A percentile compares a stretch with the other conserved stretches of the same genome.
These are phyloP conservation scores for Myathropa florea DNA, from an alignment of 2,888 invertebrate species.

Conservation along the genomic window DNA sequence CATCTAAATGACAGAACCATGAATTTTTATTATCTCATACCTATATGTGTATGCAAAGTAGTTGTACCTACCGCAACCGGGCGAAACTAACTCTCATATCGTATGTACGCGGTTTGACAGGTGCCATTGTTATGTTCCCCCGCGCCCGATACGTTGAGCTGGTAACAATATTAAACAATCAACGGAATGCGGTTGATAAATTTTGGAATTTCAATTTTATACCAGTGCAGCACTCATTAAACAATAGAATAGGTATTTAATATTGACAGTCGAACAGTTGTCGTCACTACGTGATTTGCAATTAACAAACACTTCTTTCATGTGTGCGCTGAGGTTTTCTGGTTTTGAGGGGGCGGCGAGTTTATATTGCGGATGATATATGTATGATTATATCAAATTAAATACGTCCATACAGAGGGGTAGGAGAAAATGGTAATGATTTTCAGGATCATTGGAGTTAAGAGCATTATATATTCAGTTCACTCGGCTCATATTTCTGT, in stretches of 20 bases:
- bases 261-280: slow-evolving; percentile 1
- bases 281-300: slow-evolving; percentile 14
- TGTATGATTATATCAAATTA: no score
- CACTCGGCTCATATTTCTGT: no score
- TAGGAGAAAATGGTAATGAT: no score
- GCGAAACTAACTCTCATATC: background rate
- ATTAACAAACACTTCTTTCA: background rate
- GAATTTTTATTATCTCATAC: slow-evolving; percentile 4
- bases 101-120: slow-evolving; percentile 14
- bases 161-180: slow-evolving; percentile 18
- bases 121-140: slow-evolving; percentile 37
- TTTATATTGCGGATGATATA: no score
- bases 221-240: background rate
- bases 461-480: no score
- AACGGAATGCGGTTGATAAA: slow-evolving; percentile 16
- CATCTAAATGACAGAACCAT: slow-evolving; percentile 41
- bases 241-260: background rate
- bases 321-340: background rate
- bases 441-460: no score
- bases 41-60: slow-evolving; percentile 14
- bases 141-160: slow-evolving; percentile 1
- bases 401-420: no score
- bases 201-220: slow-evolving; percentile 3
- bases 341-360: background rate
- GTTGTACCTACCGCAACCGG: slow-evolving; percentile 18